These are phyloP conservation scores for Chelonia mydas DNA, from an alignment of 2,797 vertebrate species.

Conservation along the genomic window DNA sequence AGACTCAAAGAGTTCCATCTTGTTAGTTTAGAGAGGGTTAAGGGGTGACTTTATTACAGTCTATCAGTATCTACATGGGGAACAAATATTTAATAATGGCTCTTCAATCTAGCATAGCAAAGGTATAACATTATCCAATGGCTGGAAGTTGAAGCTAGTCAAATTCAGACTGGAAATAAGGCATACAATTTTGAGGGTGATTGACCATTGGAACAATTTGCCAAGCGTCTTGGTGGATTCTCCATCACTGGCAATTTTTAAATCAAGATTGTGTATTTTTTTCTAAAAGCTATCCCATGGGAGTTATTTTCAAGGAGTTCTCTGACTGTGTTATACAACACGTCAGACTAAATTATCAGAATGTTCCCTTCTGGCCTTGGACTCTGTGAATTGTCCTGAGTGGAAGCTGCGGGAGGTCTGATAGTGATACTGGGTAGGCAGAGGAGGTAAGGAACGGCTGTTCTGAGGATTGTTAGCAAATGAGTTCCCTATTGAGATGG, in stretches of 20 bases:
- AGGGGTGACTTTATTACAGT: background rate
- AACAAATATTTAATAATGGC: background rate
- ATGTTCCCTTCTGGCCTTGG: background rate
- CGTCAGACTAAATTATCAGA: background rate
- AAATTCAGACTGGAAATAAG: background rate
- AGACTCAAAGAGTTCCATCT: background rate
- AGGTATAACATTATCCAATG: background rate
- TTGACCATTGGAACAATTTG: background rate
- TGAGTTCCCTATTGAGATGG: background rate
- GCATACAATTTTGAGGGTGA: background rate
- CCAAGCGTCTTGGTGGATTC: background rate
- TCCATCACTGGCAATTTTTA: background rate
- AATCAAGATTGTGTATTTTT: background rate
- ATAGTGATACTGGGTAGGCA: background rate
- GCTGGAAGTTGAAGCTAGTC: background rate
- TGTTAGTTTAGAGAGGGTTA: background rate
- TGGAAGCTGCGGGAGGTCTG: fast-evolving
- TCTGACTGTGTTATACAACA: background rate
- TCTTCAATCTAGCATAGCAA: background rate
- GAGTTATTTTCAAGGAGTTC: background rate
- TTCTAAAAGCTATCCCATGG: background rate
- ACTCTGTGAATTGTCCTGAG: background rate
- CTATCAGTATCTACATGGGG: background rate
- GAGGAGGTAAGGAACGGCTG: background rate
- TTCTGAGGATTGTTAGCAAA: background rate